These are phyloP conservation scores for Microcebus jonahi DNA, from an alignment of 2,113 vertebrate species.

Conservation along the genomic window DNA sequence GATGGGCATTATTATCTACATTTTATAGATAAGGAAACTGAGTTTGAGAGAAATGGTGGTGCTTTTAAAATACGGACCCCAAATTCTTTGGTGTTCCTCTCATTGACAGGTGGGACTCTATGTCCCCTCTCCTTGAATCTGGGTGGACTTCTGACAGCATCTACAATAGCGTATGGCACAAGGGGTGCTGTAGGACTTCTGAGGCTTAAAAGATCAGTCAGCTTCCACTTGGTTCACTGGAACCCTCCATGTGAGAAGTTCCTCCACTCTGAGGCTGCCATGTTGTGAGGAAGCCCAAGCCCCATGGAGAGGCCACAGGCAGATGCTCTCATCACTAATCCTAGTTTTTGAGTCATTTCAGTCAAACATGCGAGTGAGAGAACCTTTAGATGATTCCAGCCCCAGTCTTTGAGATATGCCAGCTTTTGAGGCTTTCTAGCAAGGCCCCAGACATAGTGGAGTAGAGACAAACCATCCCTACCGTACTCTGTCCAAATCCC, in stretches of 20 bases:
- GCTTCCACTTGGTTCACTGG: neutral
- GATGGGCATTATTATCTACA: neutral
- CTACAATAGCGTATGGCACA: neutral
- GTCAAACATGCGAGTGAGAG: neutral
- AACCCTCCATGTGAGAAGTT: neutral
- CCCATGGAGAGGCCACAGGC: neutral
- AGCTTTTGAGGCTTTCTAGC: neutral
- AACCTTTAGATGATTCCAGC: neutral
- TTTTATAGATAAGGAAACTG: neutral
- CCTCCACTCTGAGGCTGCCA: neutral
- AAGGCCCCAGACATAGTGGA: neutral
- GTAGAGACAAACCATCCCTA: neutral
- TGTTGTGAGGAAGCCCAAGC: neutral
- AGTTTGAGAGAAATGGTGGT: neutral
- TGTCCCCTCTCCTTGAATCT: neutral
- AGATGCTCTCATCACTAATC: neutral
- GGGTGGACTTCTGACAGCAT: neutral
- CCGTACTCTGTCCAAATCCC: neutral
- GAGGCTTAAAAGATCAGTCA: neutral
- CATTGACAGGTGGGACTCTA: neutral
- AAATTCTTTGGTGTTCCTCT: neutral
- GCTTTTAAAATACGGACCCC: neutral
- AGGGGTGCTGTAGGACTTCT: neutral
- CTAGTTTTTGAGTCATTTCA: neutral
- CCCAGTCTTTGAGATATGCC: neutral